A percentile compares a stretch with the other conserved stretches of the same genome.
phyloP scores from a whole-genome alignment of 2,888 invertebrate genomes.

The Drosophila buzzatii region DNA sequence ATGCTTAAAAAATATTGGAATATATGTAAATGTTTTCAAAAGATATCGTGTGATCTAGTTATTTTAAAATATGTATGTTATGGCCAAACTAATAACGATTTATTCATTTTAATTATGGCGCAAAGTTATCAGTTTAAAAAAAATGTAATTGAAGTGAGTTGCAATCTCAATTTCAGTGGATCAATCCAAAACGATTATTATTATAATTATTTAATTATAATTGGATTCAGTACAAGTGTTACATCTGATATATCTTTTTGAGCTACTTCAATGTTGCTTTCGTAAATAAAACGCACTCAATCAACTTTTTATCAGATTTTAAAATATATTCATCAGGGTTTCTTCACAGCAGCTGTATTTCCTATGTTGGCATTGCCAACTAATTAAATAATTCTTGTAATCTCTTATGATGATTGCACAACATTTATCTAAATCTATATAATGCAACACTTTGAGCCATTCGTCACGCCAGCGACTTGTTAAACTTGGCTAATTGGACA shows the following conservation, averaged over 20 bases:
- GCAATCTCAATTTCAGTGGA: not conserved
- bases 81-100: no score
- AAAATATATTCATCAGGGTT: not conserved
- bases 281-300: not conserved
- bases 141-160: not conserved
- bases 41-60: no score
- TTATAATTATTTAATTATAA: slow-evolving; percentile 7
- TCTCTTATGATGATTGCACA: slow-evolving; percentile 18
- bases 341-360: not conserved
- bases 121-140: not conserved
- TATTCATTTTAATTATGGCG: not conserved
- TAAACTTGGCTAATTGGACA: slow-evolving; percentile 55
- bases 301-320: not conserved
- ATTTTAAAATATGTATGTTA: no score
- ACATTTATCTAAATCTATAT: slow-evolving; percentile 17
- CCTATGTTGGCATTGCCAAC: not conserved
- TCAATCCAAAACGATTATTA: not conserved
- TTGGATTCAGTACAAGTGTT: not conserved
- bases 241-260: not conserved
- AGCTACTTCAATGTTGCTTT: not conserved
- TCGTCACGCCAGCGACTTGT: slow-evolving; percentile 6
- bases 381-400: slow-evolving; percentile 6
- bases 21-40: no score
- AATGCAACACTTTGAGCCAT: slow-evolving; percentile 12
- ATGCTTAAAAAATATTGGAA: no score